Percentiles rank a stretch among this genome's conserved stretches.
Conservation (phyloP, 1,140 invertebrate species). For the Bombus pascuorum region DNA sequence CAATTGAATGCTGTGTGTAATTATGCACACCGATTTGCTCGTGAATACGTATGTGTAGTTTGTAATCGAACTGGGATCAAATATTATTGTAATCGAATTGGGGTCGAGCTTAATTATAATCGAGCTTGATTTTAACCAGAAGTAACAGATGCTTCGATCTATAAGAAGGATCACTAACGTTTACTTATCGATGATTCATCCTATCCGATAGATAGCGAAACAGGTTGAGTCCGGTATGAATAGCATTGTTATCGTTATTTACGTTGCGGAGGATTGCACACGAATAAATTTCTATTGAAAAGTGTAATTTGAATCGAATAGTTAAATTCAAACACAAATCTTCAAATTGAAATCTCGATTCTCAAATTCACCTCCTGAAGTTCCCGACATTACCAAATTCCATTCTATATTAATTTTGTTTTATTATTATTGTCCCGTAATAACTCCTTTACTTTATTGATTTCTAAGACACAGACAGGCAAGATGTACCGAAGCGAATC, state of each 20-base stretch:
- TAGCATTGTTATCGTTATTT: background rate
- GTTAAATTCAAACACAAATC: too few relatives aligned
- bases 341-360: too few relatives aligned
- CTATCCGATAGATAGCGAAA: background rate
- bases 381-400: too few relatives aligned
- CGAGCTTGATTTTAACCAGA: background rate
- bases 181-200: conserved; percentile 31
- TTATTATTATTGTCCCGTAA: too few relatives aligned
- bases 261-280: background rate
- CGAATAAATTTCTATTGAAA: background rate
- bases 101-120: too few relatives aligned
- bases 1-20: conserved; percentile 28
- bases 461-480: too few relatives aligned
- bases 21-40: conserved; percentile 5
- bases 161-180: background rate
- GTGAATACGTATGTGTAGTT: background rate
- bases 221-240: background rate
- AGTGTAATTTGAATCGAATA: background rate
- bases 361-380: too few relatives aligned
- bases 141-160: conserved; percentile 30
- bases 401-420: too few relatives aligned
- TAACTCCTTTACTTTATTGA: too few relatives aligned
- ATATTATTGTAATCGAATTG: background rate
- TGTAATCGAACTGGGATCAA: background rate
- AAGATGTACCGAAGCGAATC: too few relatives aligned